phyloP scores from a whole-genome alignment of 2,888 invertebrate genomes.

The Cryptophagus acutangulus region DNA sequence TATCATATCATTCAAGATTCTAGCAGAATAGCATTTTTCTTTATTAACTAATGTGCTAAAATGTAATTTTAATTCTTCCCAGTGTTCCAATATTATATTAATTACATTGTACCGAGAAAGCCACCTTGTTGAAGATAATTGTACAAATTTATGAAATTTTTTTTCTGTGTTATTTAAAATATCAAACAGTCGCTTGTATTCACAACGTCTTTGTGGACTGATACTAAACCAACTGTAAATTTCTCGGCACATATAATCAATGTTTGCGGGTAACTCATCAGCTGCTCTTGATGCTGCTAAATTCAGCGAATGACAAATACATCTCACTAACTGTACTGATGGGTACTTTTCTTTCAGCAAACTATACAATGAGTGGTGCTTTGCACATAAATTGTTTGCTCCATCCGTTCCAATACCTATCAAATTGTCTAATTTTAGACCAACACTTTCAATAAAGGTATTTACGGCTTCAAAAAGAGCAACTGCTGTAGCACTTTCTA shows the following conservation, averaged over 20 bases:
- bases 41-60: not conserved
- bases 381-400: slow-evolving; percentile 24
- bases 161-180: slow-evolving; percentile 16
- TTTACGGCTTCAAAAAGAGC: not conserved
- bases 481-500: not conserved
- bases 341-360: slow-evolving; percentile 21
- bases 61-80: slow-evolving; percentile 1
- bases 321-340: slow-evolving; percentile 21
- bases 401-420: slow-evolving; percentile 30
- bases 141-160: slow-evolving; percentile 20
- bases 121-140: slow-evolving; percentile 23
- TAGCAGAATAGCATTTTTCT: slow-evolving; percentile 2
- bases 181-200: slow-evolving; percentile 21
- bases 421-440: slow-evolving; percentile 14
- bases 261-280: slow-evolving; percentile 21
- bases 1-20: not conserved
- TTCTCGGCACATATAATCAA: slow-evolving; percentile 26
- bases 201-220: slow-evolving; percentile 18
- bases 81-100: slow-evolving; percentile 22
- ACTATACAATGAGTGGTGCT: slow-evolving; percentile 26
- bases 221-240: slow-evolving; percentile 23
- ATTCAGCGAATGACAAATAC: slow-evolving; percentile 24
- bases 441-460: not conserved
- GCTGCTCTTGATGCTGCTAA: slow-evolving; percentile 16
- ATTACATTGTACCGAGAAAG: slow-evolving; percentile 20